Base-by-base conservation (phyloP, 2,797 vertebrate species). In the Enteromius anoplus region DNA sequence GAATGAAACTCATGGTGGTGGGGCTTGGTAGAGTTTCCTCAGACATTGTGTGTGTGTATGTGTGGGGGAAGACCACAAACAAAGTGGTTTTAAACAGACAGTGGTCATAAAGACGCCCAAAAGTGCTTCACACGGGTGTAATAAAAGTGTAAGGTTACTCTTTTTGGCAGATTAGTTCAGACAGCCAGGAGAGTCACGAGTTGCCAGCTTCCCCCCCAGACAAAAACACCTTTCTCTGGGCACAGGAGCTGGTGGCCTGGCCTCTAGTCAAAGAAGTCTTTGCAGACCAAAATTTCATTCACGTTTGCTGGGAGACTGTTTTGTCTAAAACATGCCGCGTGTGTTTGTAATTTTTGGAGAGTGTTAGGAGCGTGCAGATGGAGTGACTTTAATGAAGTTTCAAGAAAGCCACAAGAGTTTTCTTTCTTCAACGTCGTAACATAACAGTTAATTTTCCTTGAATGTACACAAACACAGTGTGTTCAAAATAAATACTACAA, bases 151-250 rank as follows among this genome's bases (percentile, higher is more conserved):
- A 89, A 42, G 79, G 92, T 94, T 94, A 90, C 94, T 84, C 81
- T 89, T 86, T 85, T 88, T 85, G 90, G 92, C 91, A 89, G 91
- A 87, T 73, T 70, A 76, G 80, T 87, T 90, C 85, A 85, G 82
- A 87, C 88, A 89, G 87, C 86, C 87, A 88, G 70, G 76, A 89
- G 85, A 90, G 90, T 86, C 79, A 78, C 62, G 84, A 83, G 88
- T 86, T 78, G 89, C 88, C 89, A 87, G 91, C 86, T 89, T 88
- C 86, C 87, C 84, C 86, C 88, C 91, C 92, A 94, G 93, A 95
- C 94, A 94, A 94, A 95, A 94, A 93, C 94, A 94, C 92, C 92
- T 93, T 92, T 94, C 91, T 94, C 88, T 88, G 92, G 91, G 92
- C 89, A 90, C 85, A 80, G 84, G 82, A 91, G 88, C 91, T 87